Conservation (phyloP, 2,888 invertebrate species). For the Sesia bembeciformis region DNA sequence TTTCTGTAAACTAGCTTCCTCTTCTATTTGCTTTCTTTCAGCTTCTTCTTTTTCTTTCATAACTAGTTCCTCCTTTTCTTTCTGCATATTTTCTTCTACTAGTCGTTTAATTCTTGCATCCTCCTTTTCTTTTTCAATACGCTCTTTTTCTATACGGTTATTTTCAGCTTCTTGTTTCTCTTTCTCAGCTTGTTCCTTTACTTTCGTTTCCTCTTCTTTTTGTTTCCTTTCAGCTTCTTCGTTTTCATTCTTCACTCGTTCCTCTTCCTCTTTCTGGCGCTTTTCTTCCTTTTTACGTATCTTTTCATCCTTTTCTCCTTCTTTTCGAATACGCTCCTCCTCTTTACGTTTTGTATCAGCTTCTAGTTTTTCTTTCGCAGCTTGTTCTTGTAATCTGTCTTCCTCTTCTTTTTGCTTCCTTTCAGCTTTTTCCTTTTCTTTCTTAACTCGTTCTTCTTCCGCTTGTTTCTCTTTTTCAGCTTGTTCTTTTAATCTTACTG, state of each 20-base stretch:
- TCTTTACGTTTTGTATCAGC: slow-evolving; percentile 1
- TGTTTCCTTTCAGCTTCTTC: slow-evolving; percentile 7
- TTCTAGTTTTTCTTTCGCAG: background rate
- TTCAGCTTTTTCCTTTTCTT: slow-evolving; percentile 6
- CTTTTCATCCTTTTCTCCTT: slow-evolving; percentile 11
- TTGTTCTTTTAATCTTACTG: slow-evolving; percentile 5
- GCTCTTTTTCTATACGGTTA: background rate
- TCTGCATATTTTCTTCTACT: slow-evolving; percentile 2
- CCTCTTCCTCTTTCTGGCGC: slow-evolving; percentile 7
- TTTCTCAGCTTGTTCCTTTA: slow-evolving; percentile 5
- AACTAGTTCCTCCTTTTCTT: slow-evolving; percentile 13
- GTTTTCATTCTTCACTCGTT: slow-evolving; percentile 1
- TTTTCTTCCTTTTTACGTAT: background rate
- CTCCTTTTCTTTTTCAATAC: slow-evolving; percentile 3
- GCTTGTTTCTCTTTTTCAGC: background rate
- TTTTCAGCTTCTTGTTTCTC: slow-evolving; percentile 11
- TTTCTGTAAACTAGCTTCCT: background rate
- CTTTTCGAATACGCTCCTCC: slow-evolving; percentile 1
- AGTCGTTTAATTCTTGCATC: slow-evolving; percentile 6
- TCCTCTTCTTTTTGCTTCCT: slow-evolving; percentile 2
- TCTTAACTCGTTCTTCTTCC: slow-evolving; percentile 3
- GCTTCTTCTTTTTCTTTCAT: slow-evolving; percentile 14
- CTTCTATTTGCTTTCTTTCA: slow-evolving; percentile 4
- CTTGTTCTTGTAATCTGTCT: background rate
- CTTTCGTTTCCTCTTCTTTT: slow-evolving; percentile 10